Evolutionary conservation across 2,113 vertebrate genomes (phyloP), one percentile per base, ranked within the genome.

Genomic region (Eptatretus burgeri): DNA sequence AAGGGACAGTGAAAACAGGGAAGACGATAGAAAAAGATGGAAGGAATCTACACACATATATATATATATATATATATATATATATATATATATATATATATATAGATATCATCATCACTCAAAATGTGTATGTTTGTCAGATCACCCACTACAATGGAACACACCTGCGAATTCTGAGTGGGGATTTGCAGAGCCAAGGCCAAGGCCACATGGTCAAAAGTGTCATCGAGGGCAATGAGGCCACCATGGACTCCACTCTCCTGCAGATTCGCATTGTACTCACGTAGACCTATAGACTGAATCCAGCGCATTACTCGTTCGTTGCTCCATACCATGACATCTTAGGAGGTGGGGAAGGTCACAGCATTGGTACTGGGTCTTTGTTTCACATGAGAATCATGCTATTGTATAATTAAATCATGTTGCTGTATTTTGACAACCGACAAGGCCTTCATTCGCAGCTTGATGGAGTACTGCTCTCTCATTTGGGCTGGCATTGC

Each of bases 321-420:
- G 11, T 89, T 89, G 66, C 83, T 87, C 85, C 84, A 88, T 63
- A 86, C 84, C 84, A 89, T 86, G 72, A 88, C 84, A 67, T 86
- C 85, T 85, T 72, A 60, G 63, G 27, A 41, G 27, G 27, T 41
- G 27, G 27, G 3, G 27, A 41, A 7, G 27, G 27, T 41, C 27
- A 41, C 7, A 41, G 27, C 27, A 41, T 41, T 41, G 7, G 27
- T 41, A 5, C 27, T 41, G 27, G 27, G 27, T 41, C 27, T 41
- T 41, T 41, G 27, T 7, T 41, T 41, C 3, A 41, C 27, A 41
- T 41, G 27, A 41, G 27, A 41, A 41, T 41, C 27, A 41, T 41
- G 27, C 27, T 7, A 7, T 41, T 41, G 27, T 41, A 41, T 41
- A 7, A 41, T 41, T 41, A 41, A 41, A 41, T 41, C 3, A 41